Evolutionary conservation across 2,797 vertebrate genomes (phyloP), one percentile per base, ranked within the genome.

Genomic region (Ispidina picta): DNA sequence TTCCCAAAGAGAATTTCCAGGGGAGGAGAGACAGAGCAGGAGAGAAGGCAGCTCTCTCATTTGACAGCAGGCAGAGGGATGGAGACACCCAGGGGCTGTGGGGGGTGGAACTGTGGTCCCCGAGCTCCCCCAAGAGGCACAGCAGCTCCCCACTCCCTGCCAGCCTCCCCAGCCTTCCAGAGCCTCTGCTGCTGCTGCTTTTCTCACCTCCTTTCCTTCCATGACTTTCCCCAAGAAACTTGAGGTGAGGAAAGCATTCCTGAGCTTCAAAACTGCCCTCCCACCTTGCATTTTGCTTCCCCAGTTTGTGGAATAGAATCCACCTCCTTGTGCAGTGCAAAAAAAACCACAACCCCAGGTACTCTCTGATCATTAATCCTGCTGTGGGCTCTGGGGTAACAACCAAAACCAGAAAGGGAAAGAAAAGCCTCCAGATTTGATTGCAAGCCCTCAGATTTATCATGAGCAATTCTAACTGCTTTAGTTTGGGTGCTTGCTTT

Each of bases 61-160:
- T 52, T 48, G 65, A 15, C 33, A 21, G 82, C 77, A 10, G 51
- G 8, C 10, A 20, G 37, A 1, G 58, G 68, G 39, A 14, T 13
- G 68, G 55, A 85, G n/a, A 5, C 18, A 19, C 49, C 39, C 83
- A 4, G 44, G 43, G 63, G 75, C 8, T 22, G 46, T 62, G 88
- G 80, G 75, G 93, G 84, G 78, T 77, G 7, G 52, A 95, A 84
- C 43, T 6, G 94, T 52, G 83, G 92, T 68, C 96, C 60, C 83
- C 86, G 94, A 96, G 96, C 96, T 93, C 97, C 96, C 93, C 85
- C 97, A 91, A 94, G 95, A 96, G 97, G 96, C 83, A 6, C 26
- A 10, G 29, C 7, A 10, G 78, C 60, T 15, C 64, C 62, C 14
- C 14, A 31, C 89, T 81, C 74, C 70, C 72, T 3, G 17, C 55